phyloP scores from a whole-genome alignment of 2,797 vertebrate species.

The Betta splendens region DNA sequence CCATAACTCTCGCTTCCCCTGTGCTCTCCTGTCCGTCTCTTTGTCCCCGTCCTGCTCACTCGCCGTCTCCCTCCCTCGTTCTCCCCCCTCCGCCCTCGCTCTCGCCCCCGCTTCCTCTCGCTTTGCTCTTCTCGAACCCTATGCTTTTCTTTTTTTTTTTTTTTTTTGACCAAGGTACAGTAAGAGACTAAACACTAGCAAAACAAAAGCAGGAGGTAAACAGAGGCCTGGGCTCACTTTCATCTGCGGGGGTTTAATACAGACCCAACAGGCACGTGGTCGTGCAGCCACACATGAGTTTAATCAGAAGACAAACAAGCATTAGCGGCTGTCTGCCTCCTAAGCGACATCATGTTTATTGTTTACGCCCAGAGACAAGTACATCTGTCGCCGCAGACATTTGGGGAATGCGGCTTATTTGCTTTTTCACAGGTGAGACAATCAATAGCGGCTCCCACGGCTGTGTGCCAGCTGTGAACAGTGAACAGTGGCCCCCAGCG shows the following conservation, averaged over 20 bases:
- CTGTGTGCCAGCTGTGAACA: too few relatives aligned
- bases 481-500: too few relatives aligned
- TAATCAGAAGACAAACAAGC: constrained; percentile 37
- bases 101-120: constrained; percentile 30
- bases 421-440: neutral
- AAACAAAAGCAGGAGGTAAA: constrained; percentile 10
- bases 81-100: constrained; percentile 10
- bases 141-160: constrained; percentile 12
- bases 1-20: constrained; percentile 72
- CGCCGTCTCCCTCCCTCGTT: constrained; percentile 40
- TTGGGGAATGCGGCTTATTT: neutral
- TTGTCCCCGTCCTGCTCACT: constrained; percentile 36
- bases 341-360: constrained; percentile 17
- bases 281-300: constrained; percentile 26
- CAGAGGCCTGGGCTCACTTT: neutral
- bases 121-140: constrained; percentile 26
- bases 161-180: constrained; percentile 25
- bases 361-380: constrained; percentile 33
- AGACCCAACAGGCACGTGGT: constrained; percentile 27
- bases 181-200: constrained; percentile 26
- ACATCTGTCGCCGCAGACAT: constrained; percentile 14
- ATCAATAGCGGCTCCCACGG: too few relatives aligned
- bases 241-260: constrained; percentile 11
- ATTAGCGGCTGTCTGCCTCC: constrained; percentile 10
- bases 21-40: constrained; percentile 44